Evolutionary conservation across 2,888 invertebrate genomes (phyloP), one percentile per base, ranked within the genome.

Genomic region (Drosophila birchii): DNA sequence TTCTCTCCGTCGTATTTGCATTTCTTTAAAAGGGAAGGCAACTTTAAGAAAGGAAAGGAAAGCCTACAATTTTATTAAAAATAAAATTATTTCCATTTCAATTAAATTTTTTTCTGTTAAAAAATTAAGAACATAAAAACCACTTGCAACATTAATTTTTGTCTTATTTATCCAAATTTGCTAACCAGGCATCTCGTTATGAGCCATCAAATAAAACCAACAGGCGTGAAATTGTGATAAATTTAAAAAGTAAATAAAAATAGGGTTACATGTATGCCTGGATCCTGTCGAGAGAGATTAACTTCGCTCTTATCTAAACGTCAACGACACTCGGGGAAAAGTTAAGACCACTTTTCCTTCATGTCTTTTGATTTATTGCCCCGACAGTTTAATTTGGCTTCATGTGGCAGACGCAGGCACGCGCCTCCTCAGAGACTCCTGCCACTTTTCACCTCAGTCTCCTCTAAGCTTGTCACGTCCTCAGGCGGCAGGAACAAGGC

Each of bases 311-410:
- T 44, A 73, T 55, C 61, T 61, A 43, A n/a, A 47, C 45, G n/a
- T 45, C 56, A 32, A 58, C 20, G 44, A 11, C 45, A 43, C 23
- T 38, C 26, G 32, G 54, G 54, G 18, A 23, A 43, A 61, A 56
- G 54, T 51, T 47, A 63, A 67, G 14, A 16, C 20, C 7, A n/a
- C 34, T 38, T 38, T 45, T 47, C 43, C 16, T 41, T 36, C 41
- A 41, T 53, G 44, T 70, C 76, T 77, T 75, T 88, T 84, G 86
- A 84, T 84, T 84, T 88, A 84, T 86, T 72, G 88, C 76, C 71
- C 53, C 78, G 75, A 59, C 76, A 77, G 82, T 87, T 88, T 78
- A 88, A 88, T 84, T 81, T 86, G 73, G 61, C 78, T 72, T 72
- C 57, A 68, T 76, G 83, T 68, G 72, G 54, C 47, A 74, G 51